These are phyloP conservation scores for Temnothorax longispinosus DNA, from an alignment of 1,140 invertebrate genomes.

Conservation along the genomic window DNA sequence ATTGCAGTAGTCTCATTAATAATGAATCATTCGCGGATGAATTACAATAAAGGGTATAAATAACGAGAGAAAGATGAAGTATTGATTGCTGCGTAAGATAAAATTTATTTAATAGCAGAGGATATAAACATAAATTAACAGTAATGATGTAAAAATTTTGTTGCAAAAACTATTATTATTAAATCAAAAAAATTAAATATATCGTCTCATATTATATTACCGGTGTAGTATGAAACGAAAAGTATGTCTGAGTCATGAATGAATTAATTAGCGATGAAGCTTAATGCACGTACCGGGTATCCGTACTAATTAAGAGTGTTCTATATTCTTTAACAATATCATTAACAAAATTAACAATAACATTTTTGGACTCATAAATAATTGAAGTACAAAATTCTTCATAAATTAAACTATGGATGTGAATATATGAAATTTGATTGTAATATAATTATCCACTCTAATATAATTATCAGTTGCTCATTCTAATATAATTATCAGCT, in stretches of 20 bases:
- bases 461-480: background rate
- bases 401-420: background rate
- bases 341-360: background rate
- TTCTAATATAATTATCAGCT: background rate
- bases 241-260: background rate
- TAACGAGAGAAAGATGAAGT: background rate
- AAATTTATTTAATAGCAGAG: background rate
- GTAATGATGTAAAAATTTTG: background rate
- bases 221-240: background rate
- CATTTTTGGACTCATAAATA: background rate
- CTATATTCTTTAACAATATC: background rate
- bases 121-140: background rate
- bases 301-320: conserved; percentile 10
- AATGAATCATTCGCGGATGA: background rate
- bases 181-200: background rate
- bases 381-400: background rate
- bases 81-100: background rate
- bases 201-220: background rate
- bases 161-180: background rate
- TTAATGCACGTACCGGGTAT: background rate
- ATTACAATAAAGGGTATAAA: background rate
- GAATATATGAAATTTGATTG: background rate
- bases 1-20: background rate
- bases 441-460: background rate
- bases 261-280: background rate